phyloP scores from a whole-genome alignment of 2,797 vertebrate species.

The Brotula barbata region DNA sequence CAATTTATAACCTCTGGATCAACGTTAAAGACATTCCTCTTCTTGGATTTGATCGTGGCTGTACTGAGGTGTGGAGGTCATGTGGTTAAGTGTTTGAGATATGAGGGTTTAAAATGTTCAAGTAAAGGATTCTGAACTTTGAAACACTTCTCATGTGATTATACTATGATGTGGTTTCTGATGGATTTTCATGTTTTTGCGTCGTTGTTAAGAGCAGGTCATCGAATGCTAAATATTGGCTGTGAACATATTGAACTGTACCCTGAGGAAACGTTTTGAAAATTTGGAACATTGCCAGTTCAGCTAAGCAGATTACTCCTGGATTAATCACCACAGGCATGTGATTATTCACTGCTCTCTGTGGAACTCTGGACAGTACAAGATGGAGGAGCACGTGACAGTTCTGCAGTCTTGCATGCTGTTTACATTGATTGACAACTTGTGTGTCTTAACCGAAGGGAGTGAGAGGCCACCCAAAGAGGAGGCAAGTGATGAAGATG shows the following conservation, averaged over 20 bases:
- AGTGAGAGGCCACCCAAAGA: slow-evolving; percentile 84
- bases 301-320: slow-evolving; percentile 64
- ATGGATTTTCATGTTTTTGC: neutral
- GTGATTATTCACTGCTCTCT: slow-evolving; percentile 50
- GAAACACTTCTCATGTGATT: too few species aligned
- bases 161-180: too few species aligned
- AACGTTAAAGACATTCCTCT: slow-evolving; percentile 18
- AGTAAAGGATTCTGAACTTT: too few species aligned
- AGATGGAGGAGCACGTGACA: slow-evolving; percentile 11
- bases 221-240: slow-evolving; percentile 18
- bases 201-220: slow-evolving; percentile 10
- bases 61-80: slow-evolving; percentile 7
- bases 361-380: slow-evolving; percentile 34
- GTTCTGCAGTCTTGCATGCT: slow-evolving; percentile 3
- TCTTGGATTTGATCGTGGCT: slow-evolving; percentile 26
- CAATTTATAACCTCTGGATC: slow-evolving; percentile 29
- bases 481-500: slow-evolving; percentile 99
- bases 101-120: too few species aligned
- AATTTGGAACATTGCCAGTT: slow-evolving; percentile 49
- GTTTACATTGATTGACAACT: slow-evolving; percentile 27
- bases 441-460: slow-evolving; percentile 64
- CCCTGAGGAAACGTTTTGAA: slow-evolving; percentile 30
- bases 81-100: neutral
- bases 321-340: slow-evolving; percentile 61
- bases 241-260: slow-evolving; percentile 25